Evolutionary conservation across 2,113 vertebrate genomes (phyloP), one percentile per base, ranked within the genome.

Genomic region (Eretmochelys imbricata): DNA sequence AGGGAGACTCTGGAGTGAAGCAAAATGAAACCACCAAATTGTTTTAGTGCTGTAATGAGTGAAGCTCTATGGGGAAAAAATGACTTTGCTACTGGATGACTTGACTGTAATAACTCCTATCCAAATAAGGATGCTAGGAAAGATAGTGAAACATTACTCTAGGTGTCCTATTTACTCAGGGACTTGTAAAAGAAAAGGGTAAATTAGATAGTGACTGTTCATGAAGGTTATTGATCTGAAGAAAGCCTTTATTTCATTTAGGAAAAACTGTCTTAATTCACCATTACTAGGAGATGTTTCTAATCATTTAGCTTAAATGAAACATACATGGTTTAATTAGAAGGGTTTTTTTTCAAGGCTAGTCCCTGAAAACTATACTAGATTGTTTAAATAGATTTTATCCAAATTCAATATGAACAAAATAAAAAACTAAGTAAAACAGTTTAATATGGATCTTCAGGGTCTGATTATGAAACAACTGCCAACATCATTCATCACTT

Each of bases 11-110:
- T 78, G 48, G n/a, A 87, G 22, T 72, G 72, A 42, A 57, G 25
- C 53, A 91, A 96, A 96, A 75, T 49, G 53, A 96, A 91, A 27
- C 2, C 42, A 85, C 35, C 35, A 75, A 24, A 72, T 90, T 91
- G 46, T 93, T 90, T 53, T 51, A 94, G 38, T 22, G 81, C 55
- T 90, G 25, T 80, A 91, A 93, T 25, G 5, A 89, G 91, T 53
- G 4, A 87, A 82, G 42, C 22, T 83, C 2, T 16, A 24, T 62
- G 10, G 85, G 54, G 59, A 82, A 93, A 83, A 35, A 1, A 19
- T 2, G 0, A 6, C 46, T 96, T 72, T 35, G 10, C 38, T 87
- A 85, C 80, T 42, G 88, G 76, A 72, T 79, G 55, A 80, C 48
- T 27, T 50, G 48, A 42, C 1, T 3, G 5, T 19, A 57, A 48